These are phyloP conservation scores for Candidula unifasciata DNA, from an alignment of 2,888 invertebrate genomes.

Conservation along the genomic window DNA sequence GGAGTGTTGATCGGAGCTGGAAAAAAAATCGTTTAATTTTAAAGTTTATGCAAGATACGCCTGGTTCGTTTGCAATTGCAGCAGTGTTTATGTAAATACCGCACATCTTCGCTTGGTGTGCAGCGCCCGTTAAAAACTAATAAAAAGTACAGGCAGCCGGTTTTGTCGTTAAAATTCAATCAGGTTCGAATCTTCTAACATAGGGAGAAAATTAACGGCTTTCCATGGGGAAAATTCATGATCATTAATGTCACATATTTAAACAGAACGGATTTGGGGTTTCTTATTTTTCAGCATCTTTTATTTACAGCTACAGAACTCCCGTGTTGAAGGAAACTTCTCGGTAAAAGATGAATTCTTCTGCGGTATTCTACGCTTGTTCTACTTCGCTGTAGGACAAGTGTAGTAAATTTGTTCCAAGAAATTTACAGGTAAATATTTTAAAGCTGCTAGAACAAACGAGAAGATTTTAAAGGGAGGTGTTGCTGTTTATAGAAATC, in stretches of 20 bases:
- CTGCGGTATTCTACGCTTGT: not conserved
- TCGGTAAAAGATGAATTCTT: not conserved
- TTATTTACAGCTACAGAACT: not conserved
- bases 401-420: not conserved
- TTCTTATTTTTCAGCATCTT: not conserved
- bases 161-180: slow-evolving; percentile 41
- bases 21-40: slow-evolving; percentile 30
- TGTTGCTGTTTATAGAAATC: too few relatives aligned
- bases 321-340: slow-evolving; percentile 13
- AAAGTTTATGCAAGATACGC: slow-evolving; percentile 16
- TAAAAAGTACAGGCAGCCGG: slow-evolving; percentile 9
- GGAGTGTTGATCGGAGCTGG: slow-evolving; percentile 20
- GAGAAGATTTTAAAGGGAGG: too few relatives aligned
- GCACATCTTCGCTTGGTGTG: slow-evolving; percentile 10
- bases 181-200: slow-evolving; percentile 26
- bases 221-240: slow-evolving; percentile 34
- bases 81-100: slow-evolving; percentile 37
- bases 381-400: not conserved
- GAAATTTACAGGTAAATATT: slow-evolving; percentile 14
- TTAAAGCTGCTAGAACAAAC: not conserved
- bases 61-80: slow-evolving; percentile 9
- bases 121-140: slow-evolving; percentile 18
- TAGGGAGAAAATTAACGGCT: slow-evolving; percentile 26
- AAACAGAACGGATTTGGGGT: not conserved
- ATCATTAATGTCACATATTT: slow-evolving; percentile 36